Evolutionary conservation across 2,888 invertebrate genomes (phyloP).

Genomic region (Tethea ocularis): DNA sequence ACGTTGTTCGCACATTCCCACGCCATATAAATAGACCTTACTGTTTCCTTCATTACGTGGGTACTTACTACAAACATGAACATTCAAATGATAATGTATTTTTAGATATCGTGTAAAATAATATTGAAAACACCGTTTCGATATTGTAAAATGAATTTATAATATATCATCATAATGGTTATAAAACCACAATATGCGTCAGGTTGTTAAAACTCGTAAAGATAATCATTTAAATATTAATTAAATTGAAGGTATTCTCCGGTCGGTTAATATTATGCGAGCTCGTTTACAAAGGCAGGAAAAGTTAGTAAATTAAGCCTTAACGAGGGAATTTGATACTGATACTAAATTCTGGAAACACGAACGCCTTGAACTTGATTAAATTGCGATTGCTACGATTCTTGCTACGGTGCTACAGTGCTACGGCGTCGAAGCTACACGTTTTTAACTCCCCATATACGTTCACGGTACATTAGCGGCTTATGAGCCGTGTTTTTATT

Average conservation of each 20-base stretch:
- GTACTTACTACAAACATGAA: not conserved
- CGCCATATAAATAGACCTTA: constrained; percentile 22
- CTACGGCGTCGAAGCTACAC: not conserved
- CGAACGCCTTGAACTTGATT: constrained; percentile 3
- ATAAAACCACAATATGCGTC: not conserved
- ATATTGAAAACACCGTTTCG: no score
- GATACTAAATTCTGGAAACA: constrained; percentile 5
- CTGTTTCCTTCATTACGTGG: constrained; percentile 11
- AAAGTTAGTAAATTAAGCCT: constrained; percentile 15
- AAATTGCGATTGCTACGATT: constrained; percentile 1
- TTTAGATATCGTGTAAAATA: not conserved
- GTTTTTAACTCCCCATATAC: not conserved
- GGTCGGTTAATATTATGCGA: constrained; percentile 17
- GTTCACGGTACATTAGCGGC: not conserved
- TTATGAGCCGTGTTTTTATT: constrained; percentile 7
- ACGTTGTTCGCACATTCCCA: constrained; percentile 15
- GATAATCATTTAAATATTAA: not conserved
- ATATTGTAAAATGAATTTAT: no score
- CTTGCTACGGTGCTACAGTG: not conserved
- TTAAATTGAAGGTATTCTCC: constrained; percentile 21
- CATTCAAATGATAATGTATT: not conserved
- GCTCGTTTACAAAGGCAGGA: constrained; percentile 14
- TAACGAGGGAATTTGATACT: constrained; percentile 16
- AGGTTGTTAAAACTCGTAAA: not conserved
- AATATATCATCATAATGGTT: no score